These are phyloP conservation scores for Apomyelois bistriatella DNA, from an alignment of 2,888 invertebrate genomes.

Conservation along the genomic window DNA sequence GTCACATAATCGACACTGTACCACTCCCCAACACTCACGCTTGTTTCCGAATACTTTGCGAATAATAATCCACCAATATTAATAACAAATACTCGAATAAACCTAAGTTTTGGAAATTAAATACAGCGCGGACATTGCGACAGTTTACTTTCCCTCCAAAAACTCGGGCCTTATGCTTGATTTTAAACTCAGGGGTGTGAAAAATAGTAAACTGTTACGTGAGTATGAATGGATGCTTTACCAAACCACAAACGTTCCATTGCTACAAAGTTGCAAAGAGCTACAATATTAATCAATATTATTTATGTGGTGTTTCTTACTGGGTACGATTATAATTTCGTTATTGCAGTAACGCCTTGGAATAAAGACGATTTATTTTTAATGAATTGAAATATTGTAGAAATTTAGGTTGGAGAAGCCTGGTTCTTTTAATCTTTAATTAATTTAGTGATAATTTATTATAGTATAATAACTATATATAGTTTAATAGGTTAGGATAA, in stretches of 20 bases:
- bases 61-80: no score
- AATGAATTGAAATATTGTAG: background rate
- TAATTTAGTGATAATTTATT: background rate
- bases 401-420: background rate
- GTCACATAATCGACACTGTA: no score
- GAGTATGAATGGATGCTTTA: background rate
- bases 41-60: no score
- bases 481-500: no score
- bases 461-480: no score
- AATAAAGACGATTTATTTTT: slow-evolving; percentile 2
- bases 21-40: no score
- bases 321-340: background rate
- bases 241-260: background rate
- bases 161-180: no score
- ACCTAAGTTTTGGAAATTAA: no score
- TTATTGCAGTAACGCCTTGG: background rate
- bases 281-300: slow-evolving; percentile 10
- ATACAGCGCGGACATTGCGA: no score
- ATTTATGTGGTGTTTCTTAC: background rate
- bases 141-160: no score
- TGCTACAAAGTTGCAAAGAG: background rate
- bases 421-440: background rate
- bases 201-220: background rate
- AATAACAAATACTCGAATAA: no score
- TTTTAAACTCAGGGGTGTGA: no score